A percentile compares a stretch with the other conserved stretches of the same genome.
Conservation (phyloP, 2,888 invertebrate species). For the Zaprionus bogoriensis region DNA sequence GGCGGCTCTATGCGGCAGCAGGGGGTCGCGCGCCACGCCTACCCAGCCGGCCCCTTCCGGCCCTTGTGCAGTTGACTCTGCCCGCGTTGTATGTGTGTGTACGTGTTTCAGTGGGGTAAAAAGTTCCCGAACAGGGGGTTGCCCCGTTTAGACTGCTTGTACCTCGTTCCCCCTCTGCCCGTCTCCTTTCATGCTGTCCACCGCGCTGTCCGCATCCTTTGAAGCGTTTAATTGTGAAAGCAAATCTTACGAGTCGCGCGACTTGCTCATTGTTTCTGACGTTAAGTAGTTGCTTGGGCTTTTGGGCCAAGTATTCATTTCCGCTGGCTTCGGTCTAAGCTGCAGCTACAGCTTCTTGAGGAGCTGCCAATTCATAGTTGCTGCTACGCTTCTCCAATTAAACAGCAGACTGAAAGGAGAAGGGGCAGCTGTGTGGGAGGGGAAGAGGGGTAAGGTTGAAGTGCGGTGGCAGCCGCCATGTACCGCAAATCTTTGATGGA, state of each 20-base stretch:
- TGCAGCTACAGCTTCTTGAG: conserved; percentile 38
- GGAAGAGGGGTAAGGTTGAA: neutral
- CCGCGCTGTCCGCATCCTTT: conserved; percentile 42
- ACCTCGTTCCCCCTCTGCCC: neutral
- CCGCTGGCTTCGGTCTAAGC: too few relatives aligned
- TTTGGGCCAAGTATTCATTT: conserved; percentile 65
- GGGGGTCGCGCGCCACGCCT: conserved; percentile 53
- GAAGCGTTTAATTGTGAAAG: conserved; percentile 57
- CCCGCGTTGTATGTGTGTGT: conserved; percentile 16
- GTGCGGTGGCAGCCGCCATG: conserved; percentile 43
- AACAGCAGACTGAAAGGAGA: conserved; percentile 24
- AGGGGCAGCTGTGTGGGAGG: neutral
- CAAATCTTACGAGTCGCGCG: conserved; percentile 52
- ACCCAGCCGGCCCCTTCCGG: conserved; percentile 38
- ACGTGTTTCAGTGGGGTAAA: conserved; percentile 44
- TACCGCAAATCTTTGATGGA: conserved; percentile 76
- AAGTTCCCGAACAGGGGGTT: conserved; percentile 16
- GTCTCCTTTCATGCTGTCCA: neutral
- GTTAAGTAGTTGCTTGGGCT: conserved; percentile 54
- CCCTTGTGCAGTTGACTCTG: too few relatives aligned
- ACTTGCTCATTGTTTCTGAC: conserved; percentile 58
- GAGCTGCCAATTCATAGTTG: conserved; percentile 44
- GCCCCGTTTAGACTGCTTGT: neutral
- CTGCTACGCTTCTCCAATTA: conserved; percentile 56
- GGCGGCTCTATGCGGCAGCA: conserved; percentile 38